Conservation (phyloP, 2,888 invertebrate species). For the Apamea monoglypha region DNA sequence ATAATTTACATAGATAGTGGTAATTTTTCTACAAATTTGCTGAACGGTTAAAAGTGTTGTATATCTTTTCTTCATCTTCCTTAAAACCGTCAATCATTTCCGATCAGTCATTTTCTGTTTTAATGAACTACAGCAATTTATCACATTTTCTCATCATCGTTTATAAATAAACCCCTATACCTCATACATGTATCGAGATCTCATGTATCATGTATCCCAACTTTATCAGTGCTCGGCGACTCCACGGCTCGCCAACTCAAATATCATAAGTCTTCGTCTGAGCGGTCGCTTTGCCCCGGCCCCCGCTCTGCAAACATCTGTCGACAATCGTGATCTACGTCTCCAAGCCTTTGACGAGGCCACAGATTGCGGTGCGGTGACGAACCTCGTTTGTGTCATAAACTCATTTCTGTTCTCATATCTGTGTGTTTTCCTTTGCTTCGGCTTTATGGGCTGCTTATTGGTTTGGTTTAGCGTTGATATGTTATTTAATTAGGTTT, state of each 20-base stretch:
- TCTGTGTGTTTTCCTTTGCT: constrained; percentile 57
- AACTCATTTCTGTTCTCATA: constrained; percentile 70
- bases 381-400: constrained; percentile 73
- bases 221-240: constrained; percentile 46
- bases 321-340: constrained; percentile 77
- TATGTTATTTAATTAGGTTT: constrained; percentile 17
- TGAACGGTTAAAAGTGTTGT: neutral
- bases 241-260: constrained; percentile 73
- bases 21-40: neutral
- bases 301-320: constrained; percentile 76
- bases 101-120: neutral
- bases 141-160: neutral
- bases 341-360: constrained; percentile 72
- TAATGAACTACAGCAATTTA: neutral
- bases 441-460: constrained; percentile 41
- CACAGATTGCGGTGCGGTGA: constrained; percentile 72
- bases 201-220: constrained; percentile 18
- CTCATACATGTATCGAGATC: constrained; percentile 14
- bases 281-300: constrained; percentile 70
- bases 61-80: neutral
- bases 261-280: constrained; percentile 80
- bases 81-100: neutral
- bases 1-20: neutral
- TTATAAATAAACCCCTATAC: neutral
- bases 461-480: constrained; percentile 38